phyloP scores from a whole-genome alignment of 2,888 invertebrate species.

The Drosophila mercatorum region DNA sequence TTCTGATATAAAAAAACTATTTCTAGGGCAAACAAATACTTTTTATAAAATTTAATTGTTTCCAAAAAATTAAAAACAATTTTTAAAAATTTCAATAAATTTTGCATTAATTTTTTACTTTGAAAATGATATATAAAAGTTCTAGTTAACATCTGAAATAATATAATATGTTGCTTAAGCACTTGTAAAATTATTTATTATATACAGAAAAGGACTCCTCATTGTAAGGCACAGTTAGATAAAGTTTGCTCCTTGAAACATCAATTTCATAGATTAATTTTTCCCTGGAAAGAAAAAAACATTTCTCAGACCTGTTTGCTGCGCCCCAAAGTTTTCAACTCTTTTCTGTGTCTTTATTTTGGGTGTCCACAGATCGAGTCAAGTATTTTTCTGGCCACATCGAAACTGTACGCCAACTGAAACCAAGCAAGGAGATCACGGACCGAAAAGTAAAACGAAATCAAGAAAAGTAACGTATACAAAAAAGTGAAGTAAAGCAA shows the following conservation, averaged over 20 bases:
- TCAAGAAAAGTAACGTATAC: conserved; percentile 44
- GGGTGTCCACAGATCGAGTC: neutral
- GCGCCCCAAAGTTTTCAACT: conserved; percentile 8
- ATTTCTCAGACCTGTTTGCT: conserved; percentile 26
- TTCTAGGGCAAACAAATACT: too few species aligned
- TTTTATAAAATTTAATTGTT: too few species aligned
- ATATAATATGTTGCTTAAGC: too few species aligned
- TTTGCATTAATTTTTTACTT: too few species aligned
- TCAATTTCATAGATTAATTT: neutral
- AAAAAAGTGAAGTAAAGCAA: conserved; percentile 27
- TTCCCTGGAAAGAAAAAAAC: too few species aligned
- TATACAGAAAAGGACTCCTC: neutral
- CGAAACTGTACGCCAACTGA: conserved; percentile 59
- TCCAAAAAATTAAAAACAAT: too few species aligned
- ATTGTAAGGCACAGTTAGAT: too few species aligned
- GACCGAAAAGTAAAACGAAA: conserved; percentile 12
- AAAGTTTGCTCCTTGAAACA: neutral
- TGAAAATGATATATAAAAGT: too few species aligned
- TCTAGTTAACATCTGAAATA: too few species aligned
- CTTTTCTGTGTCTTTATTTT: neutral
- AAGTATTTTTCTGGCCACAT: conserved; percentile 8
- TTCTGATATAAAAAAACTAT: too few species aligned
- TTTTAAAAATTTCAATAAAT: too few species aligned
- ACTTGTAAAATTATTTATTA: too few species aligned
- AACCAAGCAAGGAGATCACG: conserved; percentile 19